Base-by-base conservation (phyloP, 23 tunicate genomes). In the Corella eumyota region DNA sequence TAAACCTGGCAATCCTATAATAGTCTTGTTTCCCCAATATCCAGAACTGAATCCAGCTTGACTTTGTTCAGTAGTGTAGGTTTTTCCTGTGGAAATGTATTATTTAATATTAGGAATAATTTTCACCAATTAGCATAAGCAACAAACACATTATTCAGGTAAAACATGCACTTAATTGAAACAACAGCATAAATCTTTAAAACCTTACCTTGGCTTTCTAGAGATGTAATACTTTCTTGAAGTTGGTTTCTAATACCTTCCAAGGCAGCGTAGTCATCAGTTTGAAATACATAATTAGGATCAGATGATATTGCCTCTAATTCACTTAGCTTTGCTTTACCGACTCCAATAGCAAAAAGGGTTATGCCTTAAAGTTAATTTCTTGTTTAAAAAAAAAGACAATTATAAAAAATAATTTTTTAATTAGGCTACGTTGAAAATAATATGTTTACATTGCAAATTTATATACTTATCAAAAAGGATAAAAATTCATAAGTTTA, bases 321-420 rank as follows among this genome's bases (percentile, higher is more conserved):
- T 72, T 80, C 90, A 2, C 36, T 21, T 28, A 0, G 33, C 23
- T 36, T 61, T 0, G 65, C 72, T 34, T 46, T 34, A 25, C 73
- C 78, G 34, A 80, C 78, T 2, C 90, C 90, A 60, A 80, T 80
- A 0, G 90, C 78, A 56, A 80, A 71, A 27, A 80, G 32, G 13
- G 67, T 36, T 1, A 80, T 80, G 7, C 90, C 90, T 78, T 69
- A n/a, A n/a, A n/a, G n/a, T n/a, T n/a, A n/a, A n/a, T n/a, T n/a
- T n/a, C n/a, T n/a, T n/a, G n/a, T n/a, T n/a, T n/a, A n/a, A n/a
- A n/a, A n/a, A n/a, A n/a, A n/a, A n/a, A n/a, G n/a, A n/a, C n/a
- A n/a, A n/a, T n/a, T n/a, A n/a, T n/a, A n/a, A n/a, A n/a, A n/a
- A n/a, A n/a, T n/a, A n/a, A n/a, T n/a, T n/a, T n/a, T n/a, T n/a